Evolutionary conservation across 2,888 invertebrate species (phyloP), one percentile per base, ranked within the genome.

Genomic region (Acrobasis consociella): DNA sequence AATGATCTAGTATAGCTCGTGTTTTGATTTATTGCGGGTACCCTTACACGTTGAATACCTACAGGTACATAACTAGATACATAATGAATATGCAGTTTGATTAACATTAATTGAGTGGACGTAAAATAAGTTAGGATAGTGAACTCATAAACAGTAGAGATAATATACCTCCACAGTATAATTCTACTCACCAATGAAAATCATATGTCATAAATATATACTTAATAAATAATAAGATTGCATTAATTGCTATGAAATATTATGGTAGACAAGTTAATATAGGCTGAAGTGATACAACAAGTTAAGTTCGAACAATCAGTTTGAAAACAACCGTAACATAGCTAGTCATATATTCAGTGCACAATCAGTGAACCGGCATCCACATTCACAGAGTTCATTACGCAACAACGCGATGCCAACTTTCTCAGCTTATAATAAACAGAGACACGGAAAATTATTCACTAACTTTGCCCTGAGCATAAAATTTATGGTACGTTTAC

Each of bases 391-490:
- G 77, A 83, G 83, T 83, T 87, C 84, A 86, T 89, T 87, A 85
- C 82, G 80, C 80, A 84, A 81, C 83, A 82, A 85, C 83, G 85
- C 79, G 76, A 79, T 73, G 77, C 78, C 75, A 87, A 89, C 88
- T 89, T 87, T 79, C 76, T 78, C 77, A 77, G 88, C 85, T 86
- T 86, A 90, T 87, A 89, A 89, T 89, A 89, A 89, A 89, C 91
- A 90, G 89, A 89, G 88, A 90, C 89, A 89, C 83, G 85, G 87
- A 87, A 87, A 89, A 90, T 91, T 90, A 90, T 90, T 90, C 89
- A 83, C 83, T 83, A 89, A 91, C 88, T 90, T 91, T 83, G 81
- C 73, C 80, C 83, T 80, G 85, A 86, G 85, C 82, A 81, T 77
- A 79, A 86, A 90, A 90, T 91, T 90, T 91, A 90, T 90, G 88